A percentile compares a stretch with the other conserved stretches of the same genome.
Conservation (phyloP, 2,888 invertebrate species). For the Apodemia hepburni region DNA sequence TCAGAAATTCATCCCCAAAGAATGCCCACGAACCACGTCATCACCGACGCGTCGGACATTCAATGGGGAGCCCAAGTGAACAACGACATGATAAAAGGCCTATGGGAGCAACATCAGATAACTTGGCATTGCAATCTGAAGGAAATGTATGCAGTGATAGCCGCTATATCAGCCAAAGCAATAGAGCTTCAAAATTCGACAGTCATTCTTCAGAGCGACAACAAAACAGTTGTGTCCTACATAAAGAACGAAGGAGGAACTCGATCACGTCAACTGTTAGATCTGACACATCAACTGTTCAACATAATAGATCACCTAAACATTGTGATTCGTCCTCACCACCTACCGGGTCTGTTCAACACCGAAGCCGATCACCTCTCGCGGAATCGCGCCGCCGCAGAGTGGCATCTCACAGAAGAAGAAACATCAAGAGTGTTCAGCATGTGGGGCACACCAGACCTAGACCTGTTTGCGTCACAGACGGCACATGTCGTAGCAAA, state of each 20-base stretch:
- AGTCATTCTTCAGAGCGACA: constrained; percentile 20
- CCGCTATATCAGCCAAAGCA: constrained; percentile 20
- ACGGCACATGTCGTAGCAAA: constrained; percentile 29
- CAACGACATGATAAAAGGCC: constrained; percentile 20
- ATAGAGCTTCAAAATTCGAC: constrained; percentile 17
- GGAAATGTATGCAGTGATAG: constrained; percentile 31
- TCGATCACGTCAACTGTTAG: constrained; percentile 26
- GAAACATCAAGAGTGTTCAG: constrained; percentile 28
- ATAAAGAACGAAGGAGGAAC: constrained; percentile 34
- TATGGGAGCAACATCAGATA: constrained; percentile 22
- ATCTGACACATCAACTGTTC: constrained; percentile 26
- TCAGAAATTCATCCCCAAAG: constrained; percentile 19
- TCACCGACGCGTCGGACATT: constrained; percentile 1
- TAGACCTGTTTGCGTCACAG: constrained; percentile 34
- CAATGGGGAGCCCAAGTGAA: constrained; percentile 24
- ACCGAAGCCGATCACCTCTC: constrained; percentile 31
- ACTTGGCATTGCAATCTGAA: constrained; percentile 31
- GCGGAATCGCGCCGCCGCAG: constrained; percentile 22
- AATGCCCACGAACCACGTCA: constrained; percentile 5
- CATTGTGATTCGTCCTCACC: constrained; percentile 24
- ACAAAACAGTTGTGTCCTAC: background rate
- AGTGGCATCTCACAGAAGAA: constrained; percentile 31
- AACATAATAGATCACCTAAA: constrained; percentile 24
- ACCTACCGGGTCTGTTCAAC: constrained; percentile 34
- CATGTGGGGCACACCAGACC: constrained; percentile 30